Conservation (phyloP, 2,888 invertebrate species). For the Acrobasis consociella region DNA sequence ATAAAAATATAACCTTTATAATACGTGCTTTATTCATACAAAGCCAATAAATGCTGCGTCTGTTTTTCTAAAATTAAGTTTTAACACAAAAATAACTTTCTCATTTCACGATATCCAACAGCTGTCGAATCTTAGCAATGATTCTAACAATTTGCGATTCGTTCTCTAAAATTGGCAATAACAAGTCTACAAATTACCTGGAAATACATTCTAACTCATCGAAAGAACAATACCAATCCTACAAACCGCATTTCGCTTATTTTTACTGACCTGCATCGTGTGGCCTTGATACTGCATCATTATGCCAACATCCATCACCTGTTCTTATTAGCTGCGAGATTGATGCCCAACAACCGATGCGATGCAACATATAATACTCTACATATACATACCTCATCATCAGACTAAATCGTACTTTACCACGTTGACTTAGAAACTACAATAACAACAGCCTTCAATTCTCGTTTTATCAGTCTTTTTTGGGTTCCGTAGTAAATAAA, state of each 20-base stretch:
- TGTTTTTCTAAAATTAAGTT: not conserved
- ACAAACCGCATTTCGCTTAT: slow-evolving; percentile 57
- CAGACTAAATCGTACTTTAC: slow-evolving; percentile 38
- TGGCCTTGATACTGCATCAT: slow-evolving; percentile 71
- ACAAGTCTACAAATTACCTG: slow-evolving; percentile 34
- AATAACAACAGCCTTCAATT: not conserved
- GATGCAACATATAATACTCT: slow-evolving; percentile 38
- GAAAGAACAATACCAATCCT: slow-evolving; percentile 46
- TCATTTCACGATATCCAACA: slow-evolving; percentile 8
- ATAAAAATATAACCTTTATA: too few relatives aligned
- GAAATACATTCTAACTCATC: slow-evolving; percentile 40
- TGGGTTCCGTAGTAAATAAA: too few relatives aligned
- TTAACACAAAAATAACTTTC: slow-evolving; percentile 3
- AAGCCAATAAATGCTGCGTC: too few relatives aligned
- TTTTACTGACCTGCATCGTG: slow-evolving; percentile 53
- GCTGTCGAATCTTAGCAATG: slow-evolving; percentile 5
- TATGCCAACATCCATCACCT: slow-evolving; percentile 60
- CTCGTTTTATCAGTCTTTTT: slow-evolving; percentile 26
- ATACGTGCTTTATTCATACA: too few relatives aligned
- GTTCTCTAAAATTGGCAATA: slow-evolving; percentile 42
- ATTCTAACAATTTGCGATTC: slow-evolving; percentile 35
- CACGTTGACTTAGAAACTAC: slow-evolving; percentile 26
- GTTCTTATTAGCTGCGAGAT: slow-evolving; percentile 43
- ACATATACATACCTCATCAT: slow-evolving; percentile 30
- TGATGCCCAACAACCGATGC: slow-evolving; percentile 48